phyloP scores from a whole-genome alignment of 2,888 invertebrate species.

The Pogonocherus hispidulus region DNA sequence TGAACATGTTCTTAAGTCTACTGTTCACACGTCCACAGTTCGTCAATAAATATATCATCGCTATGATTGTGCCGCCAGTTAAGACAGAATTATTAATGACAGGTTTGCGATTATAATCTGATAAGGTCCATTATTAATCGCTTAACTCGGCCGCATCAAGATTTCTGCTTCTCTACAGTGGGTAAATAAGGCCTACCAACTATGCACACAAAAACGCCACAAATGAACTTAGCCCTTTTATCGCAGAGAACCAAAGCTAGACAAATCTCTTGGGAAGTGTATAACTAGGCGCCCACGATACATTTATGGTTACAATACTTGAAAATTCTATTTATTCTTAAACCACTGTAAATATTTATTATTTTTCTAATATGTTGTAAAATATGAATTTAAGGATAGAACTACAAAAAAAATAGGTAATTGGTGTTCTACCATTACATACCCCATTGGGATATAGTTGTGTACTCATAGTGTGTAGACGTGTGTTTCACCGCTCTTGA shows the following conservation, averaged over 20 bases:
- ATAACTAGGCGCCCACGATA: constrained; percentile 34
- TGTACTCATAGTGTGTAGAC: too few relatives aligned
- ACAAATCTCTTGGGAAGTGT: constrained; percentile 27
- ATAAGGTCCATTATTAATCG: constrained; percentile 37
- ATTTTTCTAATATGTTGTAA: too few relatives aligned
- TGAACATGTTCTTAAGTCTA: too few relatives aligned
- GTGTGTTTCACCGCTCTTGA: too few relatives aligned
- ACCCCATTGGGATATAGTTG: too few relatives aligned
- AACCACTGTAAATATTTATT: too few relatives aligned
- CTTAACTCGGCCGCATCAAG: constrained; percentile 3
- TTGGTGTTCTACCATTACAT: too few relatives aligned
- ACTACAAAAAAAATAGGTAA: too few relatives aligned
- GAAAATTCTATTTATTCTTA: too few relatives aligned
- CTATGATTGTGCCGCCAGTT: constrained; percentile 36
- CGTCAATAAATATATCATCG: constrained; percentile 43
- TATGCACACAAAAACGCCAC: constrained; percentile 23
- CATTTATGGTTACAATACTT: constrained; percentile 39
- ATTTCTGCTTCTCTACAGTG: constrained; percentile 15
- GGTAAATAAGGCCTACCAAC: constrained; percentile 18
- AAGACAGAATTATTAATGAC: constrained; percentile 39
- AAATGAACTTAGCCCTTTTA: constrained; percentile 32
- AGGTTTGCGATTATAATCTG: constrained; percentile 41
- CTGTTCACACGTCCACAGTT: constrained; percentile 29
- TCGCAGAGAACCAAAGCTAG: constrained; percentile 34
- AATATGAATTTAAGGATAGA: too few relatives aligned